Percentiles rank a stretch among this genome's conserved stretches.
Conservation (phyloP, 1,140 invertebrate species). For the Brachionus rotundiformis region DNA sequence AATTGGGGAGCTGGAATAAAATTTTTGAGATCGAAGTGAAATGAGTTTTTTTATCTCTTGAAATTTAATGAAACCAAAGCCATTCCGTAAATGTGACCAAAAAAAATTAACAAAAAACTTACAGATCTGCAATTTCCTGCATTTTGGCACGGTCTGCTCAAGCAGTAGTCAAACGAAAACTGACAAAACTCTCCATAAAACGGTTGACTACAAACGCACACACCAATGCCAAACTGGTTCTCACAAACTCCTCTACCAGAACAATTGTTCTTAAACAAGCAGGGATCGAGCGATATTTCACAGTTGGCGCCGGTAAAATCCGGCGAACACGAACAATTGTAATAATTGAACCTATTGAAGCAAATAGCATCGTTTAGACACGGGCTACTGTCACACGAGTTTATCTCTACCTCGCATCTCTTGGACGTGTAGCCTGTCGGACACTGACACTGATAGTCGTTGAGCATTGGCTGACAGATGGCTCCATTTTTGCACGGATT, state of each 20-base stretch:
- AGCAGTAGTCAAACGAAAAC: conserved; percentile 52
- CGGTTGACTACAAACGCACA: conserved; percentile 61
- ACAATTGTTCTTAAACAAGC: conserved; percentile 12
- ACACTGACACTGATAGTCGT: conserved; percentile 79
- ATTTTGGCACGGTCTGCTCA: conserved; percentile 72
- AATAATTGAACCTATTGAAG: background rate
- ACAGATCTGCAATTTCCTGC: conserved; percentile 79
- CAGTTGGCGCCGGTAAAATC: background rate
- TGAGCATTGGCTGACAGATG: conserved; percentile 69
- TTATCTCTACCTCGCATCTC: conserved; percentile 18
- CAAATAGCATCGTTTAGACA: conserved; percentile 33
- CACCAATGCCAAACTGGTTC: conserved; percentile 54
- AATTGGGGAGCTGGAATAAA: too few species aligned
- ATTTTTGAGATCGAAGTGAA: too few species aligned
- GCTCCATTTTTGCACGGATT: conserved; percentile 84
- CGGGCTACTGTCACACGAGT: conserved; percentile 1
- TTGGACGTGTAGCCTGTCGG: conserved; percentile 68
- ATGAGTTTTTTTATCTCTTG: too few species aligned
- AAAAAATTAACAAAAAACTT: background rate
- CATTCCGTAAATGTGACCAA: background rate
- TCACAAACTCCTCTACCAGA: background rate
- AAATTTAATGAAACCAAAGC: too few species aligned
- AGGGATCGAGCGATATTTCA: background rate
- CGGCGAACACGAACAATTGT: conserved; percentile 36
- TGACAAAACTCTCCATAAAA: conserved; percentile 60